Percentiles rank a stretch among this genome's conserved stretches.
Evolutionary conservation across 2,888 invertebrate species (phyloP).

Genomic region (Tachina fera): DNA sequence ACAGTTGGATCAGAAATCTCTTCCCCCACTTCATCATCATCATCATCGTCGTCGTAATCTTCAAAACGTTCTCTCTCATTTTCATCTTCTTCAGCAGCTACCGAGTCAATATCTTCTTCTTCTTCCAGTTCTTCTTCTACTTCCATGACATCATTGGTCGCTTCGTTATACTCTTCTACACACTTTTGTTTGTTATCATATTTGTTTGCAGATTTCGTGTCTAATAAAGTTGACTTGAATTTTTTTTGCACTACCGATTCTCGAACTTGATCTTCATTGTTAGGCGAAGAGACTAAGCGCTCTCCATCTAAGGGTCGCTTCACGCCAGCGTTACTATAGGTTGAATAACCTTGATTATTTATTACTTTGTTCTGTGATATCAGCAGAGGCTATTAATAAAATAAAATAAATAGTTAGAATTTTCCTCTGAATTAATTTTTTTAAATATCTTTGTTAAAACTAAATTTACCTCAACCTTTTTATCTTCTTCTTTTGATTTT

Average conservation of each 20-base stretch:
- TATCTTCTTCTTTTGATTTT: conserved; percentile 29
- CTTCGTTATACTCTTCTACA: conserved; percentile 75
- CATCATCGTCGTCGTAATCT: conserved; percentile 77
- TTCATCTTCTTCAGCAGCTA: conserved; percentile 80
- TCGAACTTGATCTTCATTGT: conserved; percentile 44
- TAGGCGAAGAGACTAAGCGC: conserved; percentile 73
- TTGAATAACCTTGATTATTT: conserved; percentile 34
- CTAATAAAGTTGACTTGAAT: conserved; percentile 78
- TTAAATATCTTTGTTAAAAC: not conserved
- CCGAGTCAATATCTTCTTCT: conserved; percentile 79
- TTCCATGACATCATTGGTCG: conserved; percentile 74
- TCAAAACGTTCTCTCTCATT: conserved; percentile 77
- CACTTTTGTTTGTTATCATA: conserved; percentile 78
- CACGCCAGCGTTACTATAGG: conserved; percentile 71
- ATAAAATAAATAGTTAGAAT: conserved; percentile 8
- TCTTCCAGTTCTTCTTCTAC: conserved; percentile 77
- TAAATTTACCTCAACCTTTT: conserved; percentile 77
- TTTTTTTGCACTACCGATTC: conserved; percentile 74
- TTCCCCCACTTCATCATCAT: conserved; percentile 84
- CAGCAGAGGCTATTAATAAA: conserved; percentile 76
- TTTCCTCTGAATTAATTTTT: not conserved
- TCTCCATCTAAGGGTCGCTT: conserved; percentile 77
- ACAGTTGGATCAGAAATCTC: conserved; percentile 90
- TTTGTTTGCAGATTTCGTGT: conserved; percentile 79
- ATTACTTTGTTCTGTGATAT: conserved; percentile 79